Conservation (phyloP, 53 echinoderm and acorn worm genomes). For the Zoroaster sp. region DNA sequence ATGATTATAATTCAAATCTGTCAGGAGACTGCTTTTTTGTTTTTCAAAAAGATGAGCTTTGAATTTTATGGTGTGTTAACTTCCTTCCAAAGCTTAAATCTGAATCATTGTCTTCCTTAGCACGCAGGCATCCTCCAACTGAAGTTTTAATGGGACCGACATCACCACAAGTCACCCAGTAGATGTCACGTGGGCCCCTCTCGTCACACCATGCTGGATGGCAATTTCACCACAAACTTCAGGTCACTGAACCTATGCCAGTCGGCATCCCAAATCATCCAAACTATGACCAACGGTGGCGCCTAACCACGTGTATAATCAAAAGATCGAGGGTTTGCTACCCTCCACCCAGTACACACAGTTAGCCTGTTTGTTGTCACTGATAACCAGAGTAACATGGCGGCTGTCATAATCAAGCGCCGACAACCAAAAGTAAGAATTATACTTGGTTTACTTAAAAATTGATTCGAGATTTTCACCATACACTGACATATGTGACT, state of each 20-base stretch:
- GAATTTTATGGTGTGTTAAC: no score
- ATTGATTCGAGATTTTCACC: background rate
- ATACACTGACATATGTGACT: background rate
- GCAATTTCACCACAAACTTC: slow-evolving; percentile 14
- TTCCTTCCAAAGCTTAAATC: no score
- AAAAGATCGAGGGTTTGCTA: background rate
- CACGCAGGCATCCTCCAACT: slow-evolving; percentile 23
- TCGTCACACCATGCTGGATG: background rate
- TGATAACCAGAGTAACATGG: background rate
- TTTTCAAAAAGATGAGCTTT: no score
- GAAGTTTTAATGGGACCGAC: slow-evolving; percentile 20
- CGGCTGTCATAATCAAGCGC: slow-evolving; percentile 41
- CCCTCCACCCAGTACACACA: slow-evolving; percentile 40
- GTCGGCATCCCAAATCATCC: background rate
- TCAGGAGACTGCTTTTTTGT: background rate
- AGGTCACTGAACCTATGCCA: slow-evolving; percentile 9
- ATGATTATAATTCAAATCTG: background rate
- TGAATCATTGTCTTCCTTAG: background rate
- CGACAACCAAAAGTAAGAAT: slow-evolving; percentile 51
- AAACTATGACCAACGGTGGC: background rate
- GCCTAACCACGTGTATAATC: slow-evolving; percentile 19
- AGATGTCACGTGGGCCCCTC: slow-evolving; percentile 32
- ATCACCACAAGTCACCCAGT: slow-evolving; percentile 26
- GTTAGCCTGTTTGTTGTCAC: slow-evolving; percentile 24
- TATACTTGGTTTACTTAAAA: background rate